Evolutionary conservation across 2,113 vertebrate genomes (phyloP).

Genomic region (Centropus bengalensis): DNA sequence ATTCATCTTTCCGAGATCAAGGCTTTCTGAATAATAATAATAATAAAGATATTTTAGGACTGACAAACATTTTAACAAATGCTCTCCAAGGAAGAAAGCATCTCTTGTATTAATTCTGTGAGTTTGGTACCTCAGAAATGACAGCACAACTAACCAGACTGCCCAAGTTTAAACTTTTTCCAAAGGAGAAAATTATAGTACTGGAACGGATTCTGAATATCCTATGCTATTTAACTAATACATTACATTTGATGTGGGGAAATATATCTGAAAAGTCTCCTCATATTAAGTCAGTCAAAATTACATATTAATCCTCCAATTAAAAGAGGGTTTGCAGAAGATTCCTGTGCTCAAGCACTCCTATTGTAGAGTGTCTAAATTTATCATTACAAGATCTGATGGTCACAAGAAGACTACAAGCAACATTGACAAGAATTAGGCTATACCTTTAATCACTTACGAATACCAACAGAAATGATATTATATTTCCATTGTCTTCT

Average conservation of each 20-base stretch:
- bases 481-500: background rate
- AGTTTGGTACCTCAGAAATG: background rate
- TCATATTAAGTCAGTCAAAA: background rate
- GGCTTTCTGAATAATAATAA: background rate
- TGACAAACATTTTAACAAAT: background rate
- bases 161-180: background rate
- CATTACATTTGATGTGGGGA: background rate
- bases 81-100: background rate
- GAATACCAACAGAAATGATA: background rate
- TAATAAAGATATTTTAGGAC: background rate
- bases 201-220: background rate
- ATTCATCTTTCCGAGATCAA: background rate
- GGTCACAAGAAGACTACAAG: background rate
- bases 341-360: background rate
- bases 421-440: background rate
- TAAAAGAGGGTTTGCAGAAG: background rate
- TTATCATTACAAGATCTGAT: background rate
- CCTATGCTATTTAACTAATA: background rate
- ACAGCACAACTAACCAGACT: background rate
- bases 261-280: background rate
- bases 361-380: background rate
- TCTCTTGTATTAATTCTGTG: background rate
- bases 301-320: background rate
- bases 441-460: background rate
- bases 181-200: background rate